Conservation (phyloP, 2,113 vertebrate species). For the Callopanchax toddi region DNA sequence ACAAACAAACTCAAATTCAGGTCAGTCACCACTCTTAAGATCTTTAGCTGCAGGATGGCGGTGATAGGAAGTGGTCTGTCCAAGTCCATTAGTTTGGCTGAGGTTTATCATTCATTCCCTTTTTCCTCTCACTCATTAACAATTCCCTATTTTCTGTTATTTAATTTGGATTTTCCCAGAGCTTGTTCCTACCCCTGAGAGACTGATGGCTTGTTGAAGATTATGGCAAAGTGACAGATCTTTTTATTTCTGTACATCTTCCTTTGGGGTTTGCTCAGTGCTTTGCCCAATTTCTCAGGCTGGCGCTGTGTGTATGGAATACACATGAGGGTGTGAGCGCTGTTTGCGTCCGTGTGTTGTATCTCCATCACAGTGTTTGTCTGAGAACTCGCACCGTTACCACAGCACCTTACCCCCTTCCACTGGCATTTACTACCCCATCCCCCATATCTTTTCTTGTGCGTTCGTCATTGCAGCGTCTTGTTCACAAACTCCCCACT, state of each 20-base stretch:
- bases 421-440: constrained; percentile 61
- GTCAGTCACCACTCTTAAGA: too few relatives aligned
- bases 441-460: constrained; percentile 59
- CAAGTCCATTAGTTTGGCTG: constrained; percentile 43
- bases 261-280: constrained; percentile 23
- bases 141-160: constrained; percentile 51
- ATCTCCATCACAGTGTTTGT: constrained; percentile 58
- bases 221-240: constrained; percentile 65
- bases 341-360: constrained; percentile 56
- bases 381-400: constrained; percentile 52
- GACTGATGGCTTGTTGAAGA: constrained; percentile 63
- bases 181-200: constrained; percentile 43
- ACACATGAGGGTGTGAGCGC: constrained; percentile 31
- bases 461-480: constrained; percentile 47
- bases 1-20: neutral
- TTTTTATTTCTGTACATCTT: constrained; percentile 59
- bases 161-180: constrained; percentile 60
- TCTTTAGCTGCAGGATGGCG: neutral
- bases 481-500: constrained; percentile 62
- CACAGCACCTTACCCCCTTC: constrained; percentile 53
- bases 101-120: constrained; percentile 45
- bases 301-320: constrained; percentile 40
- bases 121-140: constrained; percentile 47
- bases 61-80: constrained; percentile 30
- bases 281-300: constrained; percentile 42